These are phyloP conservation scores for Chironomus tepperi DNA, from an alignment of 1,140 invertebrate species.

Conservation along the genomic window DNA sequence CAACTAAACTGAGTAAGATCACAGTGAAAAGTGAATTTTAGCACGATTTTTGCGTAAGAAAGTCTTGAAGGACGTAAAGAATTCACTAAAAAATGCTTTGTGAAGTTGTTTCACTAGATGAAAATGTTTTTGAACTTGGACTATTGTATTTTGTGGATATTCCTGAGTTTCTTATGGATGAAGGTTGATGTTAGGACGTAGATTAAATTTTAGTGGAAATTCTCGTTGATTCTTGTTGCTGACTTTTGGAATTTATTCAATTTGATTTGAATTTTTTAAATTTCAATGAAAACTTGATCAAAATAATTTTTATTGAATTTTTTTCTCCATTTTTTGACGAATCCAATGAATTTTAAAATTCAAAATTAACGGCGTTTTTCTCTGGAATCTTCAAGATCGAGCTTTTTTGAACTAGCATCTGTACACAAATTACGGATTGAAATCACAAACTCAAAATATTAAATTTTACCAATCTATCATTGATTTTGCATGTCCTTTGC, in stretches of 20 bases:
- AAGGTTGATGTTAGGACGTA: neutral
- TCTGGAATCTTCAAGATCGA: neutral
- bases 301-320: neutral
- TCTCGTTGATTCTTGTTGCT: neutral
- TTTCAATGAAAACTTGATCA: neutral
- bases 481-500: no score
- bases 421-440: no score
- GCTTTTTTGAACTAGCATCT: neutral
- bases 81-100: neutral
- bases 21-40: slow-evolving; percentile 9
- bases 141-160: neutral
- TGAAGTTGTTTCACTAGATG: slow-evolving; percentile 12
- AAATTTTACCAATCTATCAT: no score
- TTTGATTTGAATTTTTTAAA: neutral
- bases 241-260: neutral
- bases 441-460: no score
- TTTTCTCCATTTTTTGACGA: neutral
- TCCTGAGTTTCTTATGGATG: neutral
- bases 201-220: neutral
- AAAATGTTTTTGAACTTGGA: neutral
- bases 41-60: neutral
- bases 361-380: neutral
- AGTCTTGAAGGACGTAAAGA: slow-evolving; percentile 7
- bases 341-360: neutral
- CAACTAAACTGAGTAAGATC: slow-evolving; percentile 6